Percentiles rank a stretch among this genome's conserved stretches.
These are phyloP conservation scores for Nothocercus nigrocapillus DNA, from an alignment of 2,113 vertebrate species.

Conservation along the genomic window DNA sequence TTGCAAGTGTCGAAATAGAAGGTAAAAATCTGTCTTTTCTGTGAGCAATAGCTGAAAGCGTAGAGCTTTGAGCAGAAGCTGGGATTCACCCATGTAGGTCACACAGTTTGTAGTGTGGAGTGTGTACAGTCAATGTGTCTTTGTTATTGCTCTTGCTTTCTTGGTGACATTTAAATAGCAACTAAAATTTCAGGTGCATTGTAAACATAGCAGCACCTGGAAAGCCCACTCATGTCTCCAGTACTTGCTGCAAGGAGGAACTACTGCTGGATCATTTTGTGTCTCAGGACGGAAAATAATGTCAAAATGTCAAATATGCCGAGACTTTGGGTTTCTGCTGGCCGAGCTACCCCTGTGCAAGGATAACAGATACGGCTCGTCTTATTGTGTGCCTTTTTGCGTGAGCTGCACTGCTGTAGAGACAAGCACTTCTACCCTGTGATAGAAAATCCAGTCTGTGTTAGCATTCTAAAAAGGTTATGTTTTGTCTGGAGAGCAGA, in stretches of 20 bases:
- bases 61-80: not conserved
- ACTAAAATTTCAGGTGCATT: not conserved
- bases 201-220: too few species aligned
- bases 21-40: not conserved
- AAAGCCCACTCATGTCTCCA: not conserved
- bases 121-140: not conserved
- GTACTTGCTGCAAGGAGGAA: too few species aligned
- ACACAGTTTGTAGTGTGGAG: not conserved
- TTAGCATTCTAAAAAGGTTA: not conserved
- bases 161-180: not conserved
- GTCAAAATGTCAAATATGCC: fast-evolving
- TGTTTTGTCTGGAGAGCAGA: not conserved
- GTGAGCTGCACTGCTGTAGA: not conserved
- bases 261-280: fast-evolving
- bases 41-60: fast-evolving
- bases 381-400: fast-evolving
- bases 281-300: fast-evolving
- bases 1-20: not conserved
- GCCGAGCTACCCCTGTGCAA: fast-evolving
- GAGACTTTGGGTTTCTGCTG: not conserved
- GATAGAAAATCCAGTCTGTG: not conserved
- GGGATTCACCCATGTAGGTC: not conserved
- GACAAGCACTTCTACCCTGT: fast-evolving
- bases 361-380: not conserved
- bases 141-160: not conserved